Percentiles rank a stretch among this genome's conserved stretches.
Evolutionary conservation across 2,888 invertebrate species (phyloP).

Genomic region (Ametastegia equiseti): DNA sequence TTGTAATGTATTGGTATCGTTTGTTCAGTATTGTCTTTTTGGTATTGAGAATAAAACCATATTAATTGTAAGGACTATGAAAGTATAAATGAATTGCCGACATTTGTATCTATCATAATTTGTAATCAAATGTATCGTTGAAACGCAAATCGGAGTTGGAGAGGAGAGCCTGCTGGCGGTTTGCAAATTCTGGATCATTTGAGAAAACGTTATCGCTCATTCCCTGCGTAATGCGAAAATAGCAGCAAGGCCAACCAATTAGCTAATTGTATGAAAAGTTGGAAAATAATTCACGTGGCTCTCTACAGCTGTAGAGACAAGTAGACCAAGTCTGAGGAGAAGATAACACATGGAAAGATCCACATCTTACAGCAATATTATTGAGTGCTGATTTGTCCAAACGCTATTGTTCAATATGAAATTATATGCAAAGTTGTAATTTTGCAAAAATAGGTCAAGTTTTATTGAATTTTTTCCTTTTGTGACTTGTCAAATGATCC

Average conservation of each 20-base stretch:
- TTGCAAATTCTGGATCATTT: constrained; percentile 34
- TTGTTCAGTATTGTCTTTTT: constrained; percentile 65
- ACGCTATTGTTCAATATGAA: neutral
- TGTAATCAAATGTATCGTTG: constrained; percentile 31
- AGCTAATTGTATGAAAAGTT: neutral
- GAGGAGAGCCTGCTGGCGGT: constrained; percentile 41
- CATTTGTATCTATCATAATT: constrained; percentile 34
- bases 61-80: constrained; percentile 44
- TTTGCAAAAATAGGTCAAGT: neutral
- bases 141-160: constrained; percentile 44
- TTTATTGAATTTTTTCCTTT: too few relatives aligned
- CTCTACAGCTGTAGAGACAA: too few relatives aligned
- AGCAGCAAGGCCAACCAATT: neutral
- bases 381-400: too few relatives aligned
- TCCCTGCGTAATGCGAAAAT: neutral
- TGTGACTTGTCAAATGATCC: neutral
- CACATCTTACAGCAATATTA: too few relatives aligned
- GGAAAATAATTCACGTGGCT: too few relatives aligned
- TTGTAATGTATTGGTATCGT: constrained; percentile 59
- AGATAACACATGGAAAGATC: too few relatives aligned
- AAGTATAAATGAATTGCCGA: constrained; percentile 23
- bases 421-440: neutral
- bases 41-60: constrained; percentile 59
- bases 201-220: neutral
- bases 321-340: too few relatives aligned